A percentile compares a stretch with the other conserved stretches of the same genome.
Conservation (phyloP, 2,797 vertebrate species). For the Gymnodraco acuticeps region DNA sequence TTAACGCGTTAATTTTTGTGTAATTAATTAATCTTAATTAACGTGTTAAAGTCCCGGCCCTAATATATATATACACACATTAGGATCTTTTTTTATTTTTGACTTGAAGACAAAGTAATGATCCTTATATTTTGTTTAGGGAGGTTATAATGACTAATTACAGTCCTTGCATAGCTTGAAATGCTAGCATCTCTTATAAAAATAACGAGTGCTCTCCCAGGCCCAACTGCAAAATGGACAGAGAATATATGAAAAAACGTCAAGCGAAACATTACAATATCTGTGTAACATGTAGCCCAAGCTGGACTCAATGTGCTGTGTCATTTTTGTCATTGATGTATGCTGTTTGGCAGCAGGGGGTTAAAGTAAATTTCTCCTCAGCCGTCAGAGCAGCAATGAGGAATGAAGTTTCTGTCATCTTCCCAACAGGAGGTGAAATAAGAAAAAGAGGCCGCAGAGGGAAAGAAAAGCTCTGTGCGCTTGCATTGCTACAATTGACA, state of each 20-base stretch:
- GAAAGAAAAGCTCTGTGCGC: background rate
- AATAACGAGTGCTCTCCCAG: background rate
- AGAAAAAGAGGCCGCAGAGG: slow-evolving; percentile 13
- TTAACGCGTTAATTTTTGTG: too few relatives aligned
- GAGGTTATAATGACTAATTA: slow-evolving; percentile 18
- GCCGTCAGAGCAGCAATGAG: background rate
- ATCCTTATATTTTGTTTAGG: slow-evolving; percentile 20
- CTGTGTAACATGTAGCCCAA: slow-evolving; percentile 2
- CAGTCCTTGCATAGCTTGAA: background rate
- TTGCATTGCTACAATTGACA: slow-evolving; percentile 32
- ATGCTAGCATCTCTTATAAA: slow-evolving; percentile 10
- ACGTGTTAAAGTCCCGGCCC: too few relatives aligned
- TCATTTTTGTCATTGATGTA: slow-evolving; percentile 27
- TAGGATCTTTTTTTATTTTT: background rate
- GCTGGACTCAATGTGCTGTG: slow-evolving; percentile 26
- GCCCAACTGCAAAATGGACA: background rate
- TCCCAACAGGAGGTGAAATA: slow-evolving; percentile 26
- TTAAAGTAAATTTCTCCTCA: slow-evolving; percentile 32
- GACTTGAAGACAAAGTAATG: background rate
- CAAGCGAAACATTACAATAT: background rate
- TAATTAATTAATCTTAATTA: too few relatives aligned
- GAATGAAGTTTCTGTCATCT: slow-evolving; percentile 35
- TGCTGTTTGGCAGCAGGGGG: slow-evolving; percentile 26
- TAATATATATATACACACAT: background rate
- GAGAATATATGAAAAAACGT: background rate